Conservation (phyloP, 2,888 invertebrate species). For the Epinotia demarniana region DNA sequence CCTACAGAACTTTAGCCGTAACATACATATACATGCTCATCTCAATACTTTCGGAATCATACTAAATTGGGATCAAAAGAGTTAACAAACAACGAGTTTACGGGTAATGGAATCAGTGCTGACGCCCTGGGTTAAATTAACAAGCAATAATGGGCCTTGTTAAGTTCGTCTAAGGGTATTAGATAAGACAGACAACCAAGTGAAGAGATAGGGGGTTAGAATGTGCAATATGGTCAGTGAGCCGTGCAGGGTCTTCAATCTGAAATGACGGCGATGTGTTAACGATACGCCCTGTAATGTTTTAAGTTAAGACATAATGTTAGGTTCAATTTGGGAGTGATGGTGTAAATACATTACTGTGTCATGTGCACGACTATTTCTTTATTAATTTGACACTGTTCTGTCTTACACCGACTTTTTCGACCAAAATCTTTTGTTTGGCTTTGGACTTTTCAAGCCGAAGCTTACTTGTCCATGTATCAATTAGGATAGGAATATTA, state of each 20-base stretch:
- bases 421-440: too few species aligned
- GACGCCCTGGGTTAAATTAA: neutral
- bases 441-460: too few species aligned
- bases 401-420: too few species aligned
- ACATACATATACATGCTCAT: neutral
- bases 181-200: neutral
- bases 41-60: neutral
- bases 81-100: slow-evolving; percentile 14
- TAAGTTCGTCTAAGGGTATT: neutral
- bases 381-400: too few species aligned
- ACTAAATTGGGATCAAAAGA: slow-evolving; percentile 5
- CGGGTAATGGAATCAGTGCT: slow-evolving; percentile 29
- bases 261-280: slow-evolving; percentile 50
- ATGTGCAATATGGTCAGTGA: slow-evolving; percentile 48
- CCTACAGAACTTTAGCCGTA: too few species aligned
- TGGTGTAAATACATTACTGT: too few species aligned
- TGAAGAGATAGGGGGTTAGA: neutral
- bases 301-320: neutral
- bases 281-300: slow-evolving; percentile 47
- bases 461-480: too few species aligned
- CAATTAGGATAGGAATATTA: too few species aligned
- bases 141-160: neutral
- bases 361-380: too few species aligned
- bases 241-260: slow-evolving; percentile 51
- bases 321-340: neutral